These are phyloP conservation scores for Arenaria interpres DNA, from an alignment of 2,113 vertebrate species.

Conservation along the genomic window DNA sequence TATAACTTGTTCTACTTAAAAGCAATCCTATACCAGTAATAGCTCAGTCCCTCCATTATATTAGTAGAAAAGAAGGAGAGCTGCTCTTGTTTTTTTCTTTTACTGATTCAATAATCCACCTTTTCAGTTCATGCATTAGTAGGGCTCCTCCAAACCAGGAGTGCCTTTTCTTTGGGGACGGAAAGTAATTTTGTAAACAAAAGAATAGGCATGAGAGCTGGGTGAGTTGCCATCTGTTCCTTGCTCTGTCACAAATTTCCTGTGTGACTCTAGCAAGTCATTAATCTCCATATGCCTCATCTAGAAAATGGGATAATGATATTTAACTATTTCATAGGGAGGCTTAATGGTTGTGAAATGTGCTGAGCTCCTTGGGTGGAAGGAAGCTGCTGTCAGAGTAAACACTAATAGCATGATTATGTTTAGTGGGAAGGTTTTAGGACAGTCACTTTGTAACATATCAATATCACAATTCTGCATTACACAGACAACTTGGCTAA, in stretches of 20 bases:
- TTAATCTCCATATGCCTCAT: conserved; percentile 34
- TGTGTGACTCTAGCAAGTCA: neutral
- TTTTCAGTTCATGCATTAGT: neutral
- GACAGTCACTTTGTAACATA: conserved; percentile 9
- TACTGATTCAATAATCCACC: neutral
- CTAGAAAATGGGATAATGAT: conserved; percentile 54
- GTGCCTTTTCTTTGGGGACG: neutral
- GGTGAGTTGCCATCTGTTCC: neutral
- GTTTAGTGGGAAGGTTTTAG: conserved; percentile 24
- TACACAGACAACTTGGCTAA: neutral
- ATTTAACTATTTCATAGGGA: conserved; percentile 46
- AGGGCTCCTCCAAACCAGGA: neutral
- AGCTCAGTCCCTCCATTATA: neutral
- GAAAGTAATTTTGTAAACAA: neutral
- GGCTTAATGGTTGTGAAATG: conserved; percentile 50
- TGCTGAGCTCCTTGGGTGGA: conserved; percentile 37
- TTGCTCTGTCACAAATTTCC: conserved; percentile 18
- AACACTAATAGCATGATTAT: conserved; percentile 27
- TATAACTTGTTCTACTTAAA: neutral
- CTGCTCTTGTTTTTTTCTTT: neutral
- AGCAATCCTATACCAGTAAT: neutral
- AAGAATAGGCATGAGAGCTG: neutral
- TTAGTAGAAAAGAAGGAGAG: neutral
- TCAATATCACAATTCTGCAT: neutral
- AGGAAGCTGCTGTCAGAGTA: conserved; percentile 41